These are phyloP conservation scores for Ammospiza nelsoni DNA, from an alignment of 2,113 vertebrate genomes.

Conservation along the genomic window DNA sequence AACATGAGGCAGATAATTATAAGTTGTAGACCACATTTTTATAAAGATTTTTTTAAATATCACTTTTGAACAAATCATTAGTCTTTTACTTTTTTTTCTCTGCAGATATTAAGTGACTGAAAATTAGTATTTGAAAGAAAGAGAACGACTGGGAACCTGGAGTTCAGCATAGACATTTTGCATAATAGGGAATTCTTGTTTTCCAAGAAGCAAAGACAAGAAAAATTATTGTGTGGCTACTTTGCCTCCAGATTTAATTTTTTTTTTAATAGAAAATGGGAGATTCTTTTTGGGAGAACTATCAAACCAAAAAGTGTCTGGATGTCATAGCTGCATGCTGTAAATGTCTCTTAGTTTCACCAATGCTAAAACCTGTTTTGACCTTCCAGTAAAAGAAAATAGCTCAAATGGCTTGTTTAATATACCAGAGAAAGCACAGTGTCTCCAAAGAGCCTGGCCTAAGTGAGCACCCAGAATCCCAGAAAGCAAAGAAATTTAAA, in stretches of 20 bases:
- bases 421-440: conserved; percentile 27
- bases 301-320: not conserved
- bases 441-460: conserved; percentile 58
- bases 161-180: not conserved
- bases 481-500: conserved; percentile 65
- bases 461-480: conserved; percentile 44
- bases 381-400: not conserved
- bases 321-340: not conserved
- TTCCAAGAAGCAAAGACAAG: not conserved
- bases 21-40: not conserved
- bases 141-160: not conserved
- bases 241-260: not conserved
- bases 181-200: not conserved
- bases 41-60: not conserved
- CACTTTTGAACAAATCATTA: not conserved
- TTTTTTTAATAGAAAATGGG: not conserved
- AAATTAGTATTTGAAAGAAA: not conserved
- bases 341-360: not conserved
- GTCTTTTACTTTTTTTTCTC: not conserved
- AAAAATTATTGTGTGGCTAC: not conserved
- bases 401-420: not conserved
- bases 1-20: not conserved
- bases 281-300: not conserved
- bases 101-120: not conserved
- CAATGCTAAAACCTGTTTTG: not conserved